phyloP scores from a whole-genome alignment of 2,113 vertebrate species.

The Paratilapia polleni region DNA sequence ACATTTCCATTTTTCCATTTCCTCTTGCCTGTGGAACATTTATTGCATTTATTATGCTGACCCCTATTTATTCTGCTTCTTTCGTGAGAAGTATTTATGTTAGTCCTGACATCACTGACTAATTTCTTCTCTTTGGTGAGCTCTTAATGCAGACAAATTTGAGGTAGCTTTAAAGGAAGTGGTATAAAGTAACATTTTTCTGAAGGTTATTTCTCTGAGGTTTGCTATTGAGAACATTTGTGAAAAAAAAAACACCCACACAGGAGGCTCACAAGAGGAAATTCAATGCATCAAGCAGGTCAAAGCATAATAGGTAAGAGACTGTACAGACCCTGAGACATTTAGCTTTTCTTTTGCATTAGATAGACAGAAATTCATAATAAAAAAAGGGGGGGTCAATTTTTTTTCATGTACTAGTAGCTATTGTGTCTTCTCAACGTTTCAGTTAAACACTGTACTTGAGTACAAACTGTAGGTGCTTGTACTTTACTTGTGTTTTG shows the following conservation, averaged over 20 bases:
- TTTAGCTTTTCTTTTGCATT: constrained; percentile 20
- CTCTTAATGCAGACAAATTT: constrained; percentile 39
- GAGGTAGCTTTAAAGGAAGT: constrained; percentile 10
- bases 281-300: constrained; percentile 25
- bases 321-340: background rate
- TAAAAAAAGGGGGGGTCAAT: background rate
- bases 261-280: constrained; percentile 20
- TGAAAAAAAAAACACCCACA: constrained; percentile 19
- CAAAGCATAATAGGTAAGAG: constrained; percentile 36
- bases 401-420: background rate
- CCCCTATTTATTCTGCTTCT: constrained; percentile 59
- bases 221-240: constrained; percentile 37
- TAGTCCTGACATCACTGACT: constrained; percentile 33
- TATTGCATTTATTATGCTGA: constrained; percentile 65
- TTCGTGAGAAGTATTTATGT: constrained; percentile 61
- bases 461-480: background rate
- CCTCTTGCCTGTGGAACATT: constrained; percentile 59
- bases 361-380: constrained; percentile 3
- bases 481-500: background rate
- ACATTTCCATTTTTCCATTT: constrained; percentile 71
- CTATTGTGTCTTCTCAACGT: background rate
- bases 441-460: background rate
- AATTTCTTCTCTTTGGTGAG: constrained; percentile 44
- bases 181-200: constrained; percentile 20
- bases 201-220: constrained; percentile 39